Evolutionary conservation across 2,888 invertebrate species (phyloP).

Genomic region (Acrocera orbiculus): DNA sequence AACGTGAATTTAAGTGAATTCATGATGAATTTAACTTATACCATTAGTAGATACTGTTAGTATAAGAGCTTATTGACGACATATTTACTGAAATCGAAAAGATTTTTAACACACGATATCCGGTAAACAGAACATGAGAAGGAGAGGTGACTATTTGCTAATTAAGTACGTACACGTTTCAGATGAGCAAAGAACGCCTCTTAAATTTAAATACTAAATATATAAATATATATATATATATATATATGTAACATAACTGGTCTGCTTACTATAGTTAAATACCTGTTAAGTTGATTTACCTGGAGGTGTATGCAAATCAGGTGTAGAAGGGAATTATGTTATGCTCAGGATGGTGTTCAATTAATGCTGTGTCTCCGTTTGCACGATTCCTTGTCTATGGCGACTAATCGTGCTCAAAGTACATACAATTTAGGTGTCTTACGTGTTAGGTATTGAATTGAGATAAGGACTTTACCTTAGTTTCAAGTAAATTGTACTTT

Average conservation of each 20-base stretch:
- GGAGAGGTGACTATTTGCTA: constrained; percentile 9
- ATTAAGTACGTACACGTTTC: constrained; percentile 10
- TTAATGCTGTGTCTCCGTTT: constrained; percentile 11
- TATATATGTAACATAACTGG: too few relatives aligned
- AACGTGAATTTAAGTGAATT: too few relatives aligned
- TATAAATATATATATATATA: constrained; percentile 2
- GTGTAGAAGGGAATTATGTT: constrained; percentile 12
- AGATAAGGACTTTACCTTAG: constrained; percentile 4
- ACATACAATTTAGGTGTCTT: too few relatives aligned
- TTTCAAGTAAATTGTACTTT: too few relatives aligned
- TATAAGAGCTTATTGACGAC: too few relatives aligned
- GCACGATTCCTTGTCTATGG: constrained; percentile 12
- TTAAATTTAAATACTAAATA: too few relatives aligned
- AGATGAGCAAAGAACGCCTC: constrained; percentile 8
- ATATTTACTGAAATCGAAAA: constrained; percentile 6
- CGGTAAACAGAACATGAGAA: constrained; percentile 10
- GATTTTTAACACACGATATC: constrained; percentile 9
- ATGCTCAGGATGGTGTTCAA: constrained; percentile 10
- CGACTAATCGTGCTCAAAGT: constrained; percentile 10
- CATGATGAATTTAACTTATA: too few relatives aligned
- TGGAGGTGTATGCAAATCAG: constrained; percentile 12
- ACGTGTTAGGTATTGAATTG: constrained; percentile 6
- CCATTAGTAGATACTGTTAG: too few relatives aligned
- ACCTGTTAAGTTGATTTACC: constrained; percentile 9
- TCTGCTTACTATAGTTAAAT: constrained; percentile 7